A percentile compares a stretch with the other conserved stretches of the same genome.
Conservation (phyloP, 2,888 invertebrate species). For the Eumacrocentrus americanus region DNA sequence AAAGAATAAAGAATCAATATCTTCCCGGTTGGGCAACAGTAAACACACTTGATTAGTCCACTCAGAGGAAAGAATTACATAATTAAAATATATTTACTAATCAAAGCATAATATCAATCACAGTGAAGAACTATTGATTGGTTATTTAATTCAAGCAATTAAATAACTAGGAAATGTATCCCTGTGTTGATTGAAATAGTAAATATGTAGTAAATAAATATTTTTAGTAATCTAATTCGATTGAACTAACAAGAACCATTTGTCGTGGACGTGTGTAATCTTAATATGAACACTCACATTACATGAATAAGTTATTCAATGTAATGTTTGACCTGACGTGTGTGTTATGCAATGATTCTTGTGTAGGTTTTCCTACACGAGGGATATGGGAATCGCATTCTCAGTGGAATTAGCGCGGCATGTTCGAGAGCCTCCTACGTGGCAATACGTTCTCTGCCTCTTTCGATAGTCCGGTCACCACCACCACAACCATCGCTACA, state of each 20-base stretch:
- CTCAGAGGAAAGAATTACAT: too few relatives aligned
- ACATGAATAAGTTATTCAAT: constrained; percentile 16
- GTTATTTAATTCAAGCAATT: too few relatives aligned
- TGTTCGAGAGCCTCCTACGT: constrained; percentile 23
- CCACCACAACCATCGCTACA: constrained; percentile 7
- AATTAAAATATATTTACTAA: too few relatives aligned
- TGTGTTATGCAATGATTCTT: constrained; percentile 23
- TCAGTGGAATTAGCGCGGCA: constrained; percentile 26
- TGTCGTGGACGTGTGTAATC: too few relatives aligned
- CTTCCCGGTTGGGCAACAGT: constrained; percentile 15
- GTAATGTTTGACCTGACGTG: constrained; percentile 10
- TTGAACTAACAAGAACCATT: not conserved
- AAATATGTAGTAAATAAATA: too few relatives aligned
- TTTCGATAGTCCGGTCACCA: constrained; percentile 19
- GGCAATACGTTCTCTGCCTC: constrained; percentile 20
- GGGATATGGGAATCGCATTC: constrained; percentile 23
- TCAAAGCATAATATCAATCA: too few relatives aligned
- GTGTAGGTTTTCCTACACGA: constrained; percentile 13
- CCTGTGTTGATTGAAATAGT: too few relatives aligned
- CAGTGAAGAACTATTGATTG: too few relatives aligned
- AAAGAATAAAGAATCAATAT: constrained; percentile 21
- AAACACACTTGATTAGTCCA: not conserved
- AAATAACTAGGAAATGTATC: too few relatives aligned
- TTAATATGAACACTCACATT: constrained; percentile 4
- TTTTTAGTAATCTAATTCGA: not conserved